These are phyloP conservation scores for Agrochola macilenta DNA, from an alignment of 2,888 invertebrate genomes.

Conservation along the genomic window DNA sequence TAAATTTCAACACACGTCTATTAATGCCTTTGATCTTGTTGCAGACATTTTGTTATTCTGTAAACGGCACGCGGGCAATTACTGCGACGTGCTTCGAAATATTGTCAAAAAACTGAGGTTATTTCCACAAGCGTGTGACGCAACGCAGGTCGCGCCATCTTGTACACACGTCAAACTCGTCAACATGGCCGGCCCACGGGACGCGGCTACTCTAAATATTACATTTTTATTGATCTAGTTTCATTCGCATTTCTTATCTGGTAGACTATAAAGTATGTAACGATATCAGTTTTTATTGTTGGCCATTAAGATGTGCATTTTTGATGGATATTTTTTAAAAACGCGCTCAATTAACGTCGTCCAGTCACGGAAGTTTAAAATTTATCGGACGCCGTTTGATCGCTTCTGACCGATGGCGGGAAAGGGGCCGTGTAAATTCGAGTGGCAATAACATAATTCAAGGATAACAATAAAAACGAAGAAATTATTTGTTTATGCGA, in stretches of 20 bases:
- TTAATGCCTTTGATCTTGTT: conserved; percentile 89
- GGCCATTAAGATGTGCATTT: conserved; percentile 88
- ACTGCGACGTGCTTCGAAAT: conserved; percentile 86
- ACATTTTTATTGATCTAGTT: conserved; percentile 77
- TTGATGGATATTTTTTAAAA: conserved; percentile 85
- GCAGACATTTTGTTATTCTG: conserved; percentile 86
- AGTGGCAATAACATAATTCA: conserved; percentile 81
- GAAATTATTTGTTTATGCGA: conserved; percentile 90
- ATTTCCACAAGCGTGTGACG: conserved; percentile 73
- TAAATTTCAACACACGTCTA: conserved; percentile 89
- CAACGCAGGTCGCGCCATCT: conserved; percentile 78
- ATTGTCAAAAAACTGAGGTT: conserved; percentile 83
- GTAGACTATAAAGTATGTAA: conserved; percentile 77
- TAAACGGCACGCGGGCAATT: conserved; percentile 84
- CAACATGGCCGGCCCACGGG: conserved; percentile 73
- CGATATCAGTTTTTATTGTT: conserved; percentile 82
- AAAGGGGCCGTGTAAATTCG: conserved; percentile 76
- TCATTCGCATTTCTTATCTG: conserved; percentile 75
- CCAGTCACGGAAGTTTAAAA: conserved; percentile 87
- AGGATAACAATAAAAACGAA: conserved; percentile 86
- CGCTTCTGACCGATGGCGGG: conserved; percentile 74
- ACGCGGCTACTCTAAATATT: conserved; percentile 63
- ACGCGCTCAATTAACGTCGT: conserved; percentile 85
- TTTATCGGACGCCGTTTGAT: conserved; percentile 83
- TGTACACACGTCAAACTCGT: conserved; percentile 73